Evolutionary conservation across 1,140 invertebrate species (phyloP), one percentile per base, ranked within the genome.

Genomic region (Drosophila serrata): DNA sequence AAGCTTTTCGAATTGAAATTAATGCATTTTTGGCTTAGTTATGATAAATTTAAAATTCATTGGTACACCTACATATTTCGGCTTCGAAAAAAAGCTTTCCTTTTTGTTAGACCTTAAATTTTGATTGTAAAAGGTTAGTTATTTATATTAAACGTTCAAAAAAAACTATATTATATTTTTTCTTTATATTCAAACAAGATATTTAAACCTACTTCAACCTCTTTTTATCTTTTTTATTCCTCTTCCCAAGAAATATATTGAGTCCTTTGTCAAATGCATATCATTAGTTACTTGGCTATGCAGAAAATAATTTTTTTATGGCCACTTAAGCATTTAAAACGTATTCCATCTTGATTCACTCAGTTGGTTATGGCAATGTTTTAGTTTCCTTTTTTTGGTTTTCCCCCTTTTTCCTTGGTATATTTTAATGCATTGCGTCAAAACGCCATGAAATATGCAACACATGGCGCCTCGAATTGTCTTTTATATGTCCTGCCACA

Each of bases 371-470:
- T 61, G 70, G 67, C 37, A 13, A 73, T 75, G 73, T 56, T 76
- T 76, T 55, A 76, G 74, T 77, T 76, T 56, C 33, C 9, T 43
- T 31, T 57, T 6, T 22, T 45, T 29, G n/a, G n/a, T 55, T 82
- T 46, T 2, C 24, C 24, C 24, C 24, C 45, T 4, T 46, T 72
- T 64, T 33, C 6, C 11, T 62, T 72, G 49, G 59, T 56, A 39
- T n/a, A 76, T 60, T 76, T 82, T 79, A 87, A 81, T 78, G 62
- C 74, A 68, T 56, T 62, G 80, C 64, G 76, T 78, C 53, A 87
- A 87, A 87, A 84, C 63, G 80, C 84, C 84, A 84, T 87, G 84
- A 87, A 87, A 88, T 87, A 87, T 87, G 84, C 84, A 87, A 84
- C 84, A 87, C 84, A 88, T 88, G 84, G 76, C 79, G 84, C 82